Conservation (phyloP, 2,797 vertebrate genomes). For the Sebastes kiyomatsui region DNA sequence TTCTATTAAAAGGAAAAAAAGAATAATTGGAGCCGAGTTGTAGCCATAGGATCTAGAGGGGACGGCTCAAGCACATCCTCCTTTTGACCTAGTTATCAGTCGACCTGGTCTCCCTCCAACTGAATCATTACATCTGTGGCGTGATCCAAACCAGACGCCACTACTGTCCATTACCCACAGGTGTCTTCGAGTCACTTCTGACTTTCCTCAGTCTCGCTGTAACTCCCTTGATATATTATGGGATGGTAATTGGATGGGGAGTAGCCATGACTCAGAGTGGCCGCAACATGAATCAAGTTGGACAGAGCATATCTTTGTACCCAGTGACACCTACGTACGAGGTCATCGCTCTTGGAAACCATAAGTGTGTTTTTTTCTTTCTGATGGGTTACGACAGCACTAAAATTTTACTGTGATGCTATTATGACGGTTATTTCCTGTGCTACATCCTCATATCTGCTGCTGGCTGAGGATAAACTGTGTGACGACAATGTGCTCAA, state of each 20-base stretch:
- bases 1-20: slow-evolving; percentile 28
- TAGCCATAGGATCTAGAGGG: slow-evolving; percentile 32
- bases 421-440: slow-evolving; percentile 22
- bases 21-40: slow-evolving; percentile 33
- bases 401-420: slow-evolving; percentile 21
- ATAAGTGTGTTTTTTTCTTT: slow-evolving; percentile 41
- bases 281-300: slow-evolving; percentile 82
- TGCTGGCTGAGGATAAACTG: background rate
- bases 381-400: slow-evolving; percentile 29
- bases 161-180: slow-evolving; percentile 75
- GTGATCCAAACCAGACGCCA: slow-evolving; percentile 70
- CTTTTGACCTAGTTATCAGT: slow-evolving; percentile 79
- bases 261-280: slow-evolving; percentile 78
- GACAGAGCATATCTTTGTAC: slow-evolving; percentile 75
- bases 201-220: slow-evolving; percentile 59
- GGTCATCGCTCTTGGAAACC: slow-evolving; percentile 53
- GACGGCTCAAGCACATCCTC: slow-evolving; percentile 59
- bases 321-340: slow-evolving; percentile 63
- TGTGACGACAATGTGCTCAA: background rate
- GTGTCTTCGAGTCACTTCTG: slow-evolving; percentile 75
- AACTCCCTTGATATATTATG: slow-evolving; percentile 82
- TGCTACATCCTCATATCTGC: background rate
- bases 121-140: slow-evolving; percentile 67
- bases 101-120: slow-evolving; percentile 57
- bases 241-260: slow-evolving; percentile 84